Base-by-base conservation (phyloP, 2,113 vertebrate species). In the Alethe diademata region DNA sequence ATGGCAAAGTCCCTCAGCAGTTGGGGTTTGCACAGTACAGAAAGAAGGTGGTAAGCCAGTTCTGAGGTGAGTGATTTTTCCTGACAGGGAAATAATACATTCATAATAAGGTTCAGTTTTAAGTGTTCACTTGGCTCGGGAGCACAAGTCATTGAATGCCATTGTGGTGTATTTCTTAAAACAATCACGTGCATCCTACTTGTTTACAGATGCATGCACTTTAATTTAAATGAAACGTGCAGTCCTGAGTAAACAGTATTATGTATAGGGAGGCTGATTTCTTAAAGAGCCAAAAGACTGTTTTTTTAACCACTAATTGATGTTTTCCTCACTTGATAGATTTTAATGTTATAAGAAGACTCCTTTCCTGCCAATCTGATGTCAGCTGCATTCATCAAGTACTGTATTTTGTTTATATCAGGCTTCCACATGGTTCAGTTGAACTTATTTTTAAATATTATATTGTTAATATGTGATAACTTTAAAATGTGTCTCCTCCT, bases 221-320 rank as follows among this genome's bases (percentile, higher is more conserved):
- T 56, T 76, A 87, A 90, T 93, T 94, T 83, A 88, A 28, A 74
- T 73, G 33, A 40, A 93, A 66, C 28, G 12, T 53, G 23, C 45
- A 78, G 28, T 70, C 72, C 31, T 78, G 86, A 79, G 47, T 75
- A 84, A 93, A 78, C 31, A 47, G 16, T 43, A 16, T 86, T 94
- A 66, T 16, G 33, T 58, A 62, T 28, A 51, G 58, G 42, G 66
- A 95, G 56, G 16, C 61, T 92, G 54, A 50, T 78, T 96, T 72
- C 72, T 94, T 78, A 54, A 92, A 93, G 25, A 93, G 78, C n/a
- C 29, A 58, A 54, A 22, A 38, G 25, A 40, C 47, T 92, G 8
- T 62, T 84, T 71, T 88, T 90, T 94, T 92, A 93, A 91, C 69
- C 70, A 45, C 67, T 92, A 78, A 94, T 60, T 88, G n/a, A 48